These are phyloP conservation scores for Copidosoma aretas DNA, from an alignment of 2,888 invertebrate genomes.

Conservation along the genomic window DNA sequence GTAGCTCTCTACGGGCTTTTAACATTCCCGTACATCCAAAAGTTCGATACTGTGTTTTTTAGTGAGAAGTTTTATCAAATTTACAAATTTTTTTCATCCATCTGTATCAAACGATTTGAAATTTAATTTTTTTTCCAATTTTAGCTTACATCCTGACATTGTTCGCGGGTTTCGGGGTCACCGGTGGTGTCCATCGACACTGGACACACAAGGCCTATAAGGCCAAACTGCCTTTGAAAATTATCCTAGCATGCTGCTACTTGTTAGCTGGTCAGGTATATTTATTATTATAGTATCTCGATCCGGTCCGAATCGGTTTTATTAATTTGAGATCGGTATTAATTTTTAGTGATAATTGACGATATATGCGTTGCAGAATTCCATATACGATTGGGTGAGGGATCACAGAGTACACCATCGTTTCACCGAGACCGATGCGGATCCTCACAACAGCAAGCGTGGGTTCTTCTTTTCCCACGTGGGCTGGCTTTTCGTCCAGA, in stretches of 20 bases:
- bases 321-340: no score
- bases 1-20: neutral
- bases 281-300: neutral
- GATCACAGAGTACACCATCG: slow-evolving; percentile 80
- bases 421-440: slow-evolving; percentile 77
- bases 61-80: neutral
- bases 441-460: slow-evolving; percentile 79
- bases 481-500: slow-evolving; percentile 89
- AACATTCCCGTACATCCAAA: neutral
- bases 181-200: slow-evolving; percentile 20
- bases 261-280: slow-evolving; percentile 8
- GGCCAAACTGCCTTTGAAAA: slow-evolving; percentile 13
- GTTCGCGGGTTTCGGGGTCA: slow-evolving; percentile 13
- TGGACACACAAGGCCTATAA: slow-evolving; percentile 21
- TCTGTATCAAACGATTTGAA: no score
- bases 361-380: slow-evolving; percentile 64
- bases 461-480: slow-evolving; percentile 92
- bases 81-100: neutral
- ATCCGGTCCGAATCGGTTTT: no score
- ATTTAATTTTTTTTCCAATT: slow-evolving; percentile 1
- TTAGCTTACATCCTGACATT: neutral
- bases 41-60: neutral
- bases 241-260: slow-evolving; percentile 7
- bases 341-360: neutral
- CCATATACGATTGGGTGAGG: slow-evolving; percentile 73